Evolutionary conservation across 2,113 vertebrate species (phyloP).

Genomic region (Triplophysa tibetana): DNA sequence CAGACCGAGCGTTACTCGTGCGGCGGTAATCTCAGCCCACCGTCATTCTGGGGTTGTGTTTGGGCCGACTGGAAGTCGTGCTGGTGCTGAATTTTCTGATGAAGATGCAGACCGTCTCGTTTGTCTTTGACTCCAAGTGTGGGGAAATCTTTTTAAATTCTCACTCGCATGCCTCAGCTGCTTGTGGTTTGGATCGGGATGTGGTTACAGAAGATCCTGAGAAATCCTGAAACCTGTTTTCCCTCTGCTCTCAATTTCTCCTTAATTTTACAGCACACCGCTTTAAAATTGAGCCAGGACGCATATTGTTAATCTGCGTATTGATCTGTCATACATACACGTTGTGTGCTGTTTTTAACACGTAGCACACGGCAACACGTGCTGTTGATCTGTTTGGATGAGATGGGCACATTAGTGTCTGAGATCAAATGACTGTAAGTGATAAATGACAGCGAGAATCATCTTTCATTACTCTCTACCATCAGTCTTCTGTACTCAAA

Average conservation of each 20-base stretch:
- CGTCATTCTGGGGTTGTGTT: not conserved
- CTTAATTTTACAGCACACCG: too few species aligned
- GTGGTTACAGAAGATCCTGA: not conserved
- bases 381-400: not conserved
- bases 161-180: not conserved
- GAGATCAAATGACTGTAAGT: not conserved
- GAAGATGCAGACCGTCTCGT: not conserved
- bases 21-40: not conserved
- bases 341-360: not conserved
- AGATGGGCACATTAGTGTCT: not conserved
- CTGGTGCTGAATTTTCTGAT: not conserved
- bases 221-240: not conserved
- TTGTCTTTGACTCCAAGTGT: not conserved
- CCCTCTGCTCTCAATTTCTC: too few species aligned
- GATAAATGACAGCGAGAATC: not conserved
- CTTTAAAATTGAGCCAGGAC: too few species aligned
- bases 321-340: not conserved
- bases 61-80: not conserved
- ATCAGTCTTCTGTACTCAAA: too few species aligned
- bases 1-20: not conserved
- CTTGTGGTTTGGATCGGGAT: slow-evolving; percentile 12
- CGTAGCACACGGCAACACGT: not conserved
- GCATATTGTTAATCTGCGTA: too few species aligned
- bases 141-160: not conserved
- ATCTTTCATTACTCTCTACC: not conserved